phyloP scores from a whole-genome alignment of 2,888 invertebrate genomes.

The Cantharis flavilabris region DNA sequence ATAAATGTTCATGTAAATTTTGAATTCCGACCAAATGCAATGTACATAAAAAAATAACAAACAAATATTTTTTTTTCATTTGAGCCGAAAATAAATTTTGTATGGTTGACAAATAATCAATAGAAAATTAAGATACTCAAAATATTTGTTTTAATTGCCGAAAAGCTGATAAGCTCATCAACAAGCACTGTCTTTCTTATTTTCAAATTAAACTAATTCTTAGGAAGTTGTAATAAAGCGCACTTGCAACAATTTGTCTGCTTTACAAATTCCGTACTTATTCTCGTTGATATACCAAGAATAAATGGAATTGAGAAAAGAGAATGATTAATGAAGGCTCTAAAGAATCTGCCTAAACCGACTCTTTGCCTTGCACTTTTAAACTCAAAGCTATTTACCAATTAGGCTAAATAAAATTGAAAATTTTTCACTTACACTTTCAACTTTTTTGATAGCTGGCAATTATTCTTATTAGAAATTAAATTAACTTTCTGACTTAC shows the following conservation, averaged over 20 bases:
- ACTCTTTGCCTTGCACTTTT: conserved; percentile 35
- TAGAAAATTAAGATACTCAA: background rate
- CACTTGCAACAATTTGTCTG: conserved; percentile 27
- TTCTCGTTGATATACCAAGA: conserved; percentile 25
- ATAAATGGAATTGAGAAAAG: conserved; percentile 33
- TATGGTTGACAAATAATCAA: background rate
- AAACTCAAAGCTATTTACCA: conserved; percentile 40
- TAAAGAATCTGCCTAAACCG: conserved; percentile 42
- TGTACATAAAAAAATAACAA: background rate
- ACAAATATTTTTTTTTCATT: background rate
- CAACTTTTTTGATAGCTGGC: background rate
- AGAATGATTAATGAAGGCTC: conserved; percentile 46
- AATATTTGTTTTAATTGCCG: background rate
- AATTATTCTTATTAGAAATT: background rate
- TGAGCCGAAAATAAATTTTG: background rate
- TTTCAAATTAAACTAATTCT: conserved; percentile 17
- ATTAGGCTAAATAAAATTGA: conserved; percentile 23
- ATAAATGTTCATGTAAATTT: background rate
- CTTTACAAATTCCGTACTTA: conserved; percentile 26
- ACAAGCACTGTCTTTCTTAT: conserved; percentile 9
- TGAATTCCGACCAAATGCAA: background rate
- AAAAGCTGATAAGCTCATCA: conserved; percentile 1
- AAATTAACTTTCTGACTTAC: background rate
- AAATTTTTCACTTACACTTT: background rate
- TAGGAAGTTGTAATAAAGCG: conserved; percentile 18